These are phyloP conservation scores for Oryzias dopingdopingensis DNA, from an alignment of 2,797 vertebrate genomes.

Conservation along the genomic window DNA sequence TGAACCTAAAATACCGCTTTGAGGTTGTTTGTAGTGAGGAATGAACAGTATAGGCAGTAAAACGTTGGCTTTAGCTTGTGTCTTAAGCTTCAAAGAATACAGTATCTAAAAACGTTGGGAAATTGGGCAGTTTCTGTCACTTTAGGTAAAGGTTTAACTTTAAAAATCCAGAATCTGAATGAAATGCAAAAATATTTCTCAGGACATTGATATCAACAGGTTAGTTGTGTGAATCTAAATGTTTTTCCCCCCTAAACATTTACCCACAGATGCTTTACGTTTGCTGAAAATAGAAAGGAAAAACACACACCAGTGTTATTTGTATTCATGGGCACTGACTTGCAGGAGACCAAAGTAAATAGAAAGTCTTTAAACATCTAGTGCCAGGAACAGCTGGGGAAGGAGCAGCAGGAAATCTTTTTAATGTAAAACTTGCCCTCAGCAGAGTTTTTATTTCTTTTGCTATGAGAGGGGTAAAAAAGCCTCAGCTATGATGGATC, in stretches of 20 bases:
- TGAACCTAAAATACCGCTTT: too few relatives aligned
- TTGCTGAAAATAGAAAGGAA: neutral
- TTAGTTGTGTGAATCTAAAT: slow-evolving; percentile 16
- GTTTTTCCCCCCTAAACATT: neutral
- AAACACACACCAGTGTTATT: slow-evolving; percentile 35
- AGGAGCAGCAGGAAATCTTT: slow-evolving; percentile 51
- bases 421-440: slow-evolving; percentile 54
- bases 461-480: slow-evolving; percentile 20
- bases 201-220: slow-evolving; percentile 19
- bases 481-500: slow-evolving; percentile 13
- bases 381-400: slow-evolving; percentile 39
- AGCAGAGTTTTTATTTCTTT: slow-evolving; percentile 13
- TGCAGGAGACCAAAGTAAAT: slow-evolving; percentile 52
- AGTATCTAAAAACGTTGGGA: too few relatives aligned
- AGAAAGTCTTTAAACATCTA: slow-evolving; percentile 31
- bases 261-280: slow-evolving; percentile 1
- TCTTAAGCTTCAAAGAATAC: too few relatives aligned
- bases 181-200: too few relatives aligned
- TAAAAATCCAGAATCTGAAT: too few relatives aligned
- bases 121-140: too few relatives aligned
- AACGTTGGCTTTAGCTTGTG: too few relatives aligned
- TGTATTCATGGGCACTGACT: slow-evolving; percentile 33
- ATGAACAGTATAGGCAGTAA: too few relatives aligned
- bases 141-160: too few relatives aligned
- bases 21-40: too few relatives aligned